Evolutionary conservation across 2,888 invertebrate species (phyloP), one percentile per base, ranked within the genome.

Genomic region (Malthinus flaveolus): DNA sequence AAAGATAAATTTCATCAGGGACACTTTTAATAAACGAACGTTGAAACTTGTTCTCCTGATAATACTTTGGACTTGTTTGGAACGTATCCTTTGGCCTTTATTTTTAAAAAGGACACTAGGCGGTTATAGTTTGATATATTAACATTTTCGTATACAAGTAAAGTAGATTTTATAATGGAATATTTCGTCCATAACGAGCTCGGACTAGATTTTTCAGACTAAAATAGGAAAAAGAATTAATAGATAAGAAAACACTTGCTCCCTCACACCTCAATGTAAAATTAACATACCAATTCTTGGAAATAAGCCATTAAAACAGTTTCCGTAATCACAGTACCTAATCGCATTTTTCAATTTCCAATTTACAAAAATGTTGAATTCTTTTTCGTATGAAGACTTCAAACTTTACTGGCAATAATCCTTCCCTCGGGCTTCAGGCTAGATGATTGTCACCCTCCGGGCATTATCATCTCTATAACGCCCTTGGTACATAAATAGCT

Each of bases 51-150:
- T 11, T 65, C 62, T 34, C 57, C 46, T 48, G 61, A 53, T 33
- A 66, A 65, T 61, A 63, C 49, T 32, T 63, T 61, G 7, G 62
- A 64, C 61, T 66, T 67, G 34, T 64, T 63, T 10, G 53, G 56
- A 49, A 52, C 37, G 32, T 66, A 66, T 52, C 62, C 64, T 51
- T 62, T 59, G 10, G 49, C 61, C 39, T 44, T 49, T 53, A 49
- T 13, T 59, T 66, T 67, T 32, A 66, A 50, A 60, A 66, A 66
- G 35, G 58, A 47, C 35, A 50, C 46, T 36, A 66, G 49, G 33
- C 49, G 51, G 46, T 56, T 59, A 51, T 45, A 64, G 3, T 33
- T 39, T 5, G 50, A 42, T 53, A 66, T 66, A 37, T 64, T 49
- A 23, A 64, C 51, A 35, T 60, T 60, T n/a, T 62, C 36, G 42